These are phyloP conservation scores for Athene noctua DNA, from an alignment of 2,113 vertebrate genomes.

Conservation along the genomic window DNA sequence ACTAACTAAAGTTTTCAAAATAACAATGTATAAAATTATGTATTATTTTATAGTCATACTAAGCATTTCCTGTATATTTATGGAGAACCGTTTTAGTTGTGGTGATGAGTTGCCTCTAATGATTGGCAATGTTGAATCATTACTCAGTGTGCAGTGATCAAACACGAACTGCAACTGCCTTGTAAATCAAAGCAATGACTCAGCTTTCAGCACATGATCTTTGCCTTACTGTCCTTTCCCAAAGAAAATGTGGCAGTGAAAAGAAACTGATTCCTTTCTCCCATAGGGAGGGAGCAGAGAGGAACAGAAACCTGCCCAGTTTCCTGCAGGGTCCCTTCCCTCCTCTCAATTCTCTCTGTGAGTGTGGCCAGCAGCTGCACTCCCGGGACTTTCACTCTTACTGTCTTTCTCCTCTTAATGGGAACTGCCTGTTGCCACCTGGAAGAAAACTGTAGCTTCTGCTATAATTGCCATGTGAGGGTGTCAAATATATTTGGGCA, in stretches of 20 bases:
- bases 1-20: not conserved
- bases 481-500: not conserved
- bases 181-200: constrained; percentile 17
- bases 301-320: not conserved
- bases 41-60: not conserved
- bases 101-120: not conserved
- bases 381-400: fast-evolving
- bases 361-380: not conserved
- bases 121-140: not conserved
- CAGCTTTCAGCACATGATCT: not conserved
- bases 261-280: not conserved
- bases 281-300: not conserved
- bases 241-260: not conserved
- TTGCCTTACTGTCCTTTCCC: not conserved
- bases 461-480: not conserved
- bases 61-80: not conserved
- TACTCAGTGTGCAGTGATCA: not conserved
- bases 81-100: not conserved
- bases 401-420: not conserved
- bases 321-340: not conserved
- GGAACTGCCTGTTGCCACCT: not conserved
- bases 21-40: not conserved
- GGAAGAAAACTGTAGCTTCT: not conserved
- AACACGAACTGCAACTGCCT: not conserved
- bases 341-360: not conserved